These are phyloP conservation scores for Auanema freiburgensis DNA, from an alignment of 2,888 invertebrate species.

Conservation along the genomic window DNA sequence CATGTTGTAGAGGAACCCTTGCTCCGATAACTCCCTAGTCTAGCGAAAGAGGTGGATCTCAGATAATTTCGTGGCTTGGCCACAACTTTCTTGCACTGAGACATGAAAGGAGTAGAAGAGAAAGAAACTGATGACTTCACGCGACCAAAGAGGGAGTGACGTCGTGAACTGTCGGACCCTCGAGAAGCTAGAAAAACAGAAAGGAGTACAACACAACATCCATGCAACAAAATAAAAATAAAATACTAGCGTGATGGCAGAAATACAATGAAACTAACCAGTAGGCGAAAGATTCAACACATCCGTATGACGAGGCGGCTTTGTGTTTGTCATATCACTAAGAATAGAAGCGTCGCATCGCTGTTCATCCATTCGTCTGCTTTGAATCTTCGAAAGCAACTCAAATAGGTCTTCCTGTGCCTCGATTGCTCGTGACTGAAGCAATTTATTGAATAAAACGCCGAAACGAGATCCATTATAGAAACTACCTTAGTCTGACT, in stretches of 20 bases:
- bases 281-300: slow-evolving; percentile 10
- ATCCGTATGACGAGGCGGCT: slow-evolving; percentile 10
- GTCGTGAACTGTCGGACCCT: not conserved
- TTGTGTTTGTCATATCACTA: slow-evolving; percentile 13
- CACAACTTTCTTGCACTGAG: too few relatives aligned
- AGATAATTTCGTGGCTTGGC: too few relatives aligned
- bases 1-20: too few relatives aligned
- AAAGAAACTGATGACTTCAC: slow-evolving; percentile 4
- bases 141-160: slow-evolving; percentile 11
- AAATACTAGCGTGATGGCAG: too few relatives aligned
- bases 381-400: slow-evolving; percentile 47
- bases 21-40: too few relatives aligned
- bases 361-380: slow-evolving; percentile 56
- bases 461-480: too few relatives aligned
- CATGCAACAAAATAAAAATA: too few relatives aligned
- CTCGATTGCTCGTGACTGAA: too few relatives aligned
- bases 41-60: too few relatives aligned
- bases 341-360: slow-evolving; percentile 38
- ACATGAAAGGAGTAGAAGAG: too few relatives aligned
- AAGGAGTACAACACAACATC: slow-evolving; percentile 1
- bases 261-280: slow-evolving; percentile 10
- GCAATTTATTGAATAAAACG: too few relatives aligned
- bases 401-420: slow-evolving; percentile 32
- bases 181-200: slow-evolving; percentile 3
- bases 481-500: too few relatives aligned